Evolutionary conservation across 2,797 vertebrate species (phyloP), one percentile per base, ranked within the genome.

Genomic region (Epinephelus awoara): DNA sequence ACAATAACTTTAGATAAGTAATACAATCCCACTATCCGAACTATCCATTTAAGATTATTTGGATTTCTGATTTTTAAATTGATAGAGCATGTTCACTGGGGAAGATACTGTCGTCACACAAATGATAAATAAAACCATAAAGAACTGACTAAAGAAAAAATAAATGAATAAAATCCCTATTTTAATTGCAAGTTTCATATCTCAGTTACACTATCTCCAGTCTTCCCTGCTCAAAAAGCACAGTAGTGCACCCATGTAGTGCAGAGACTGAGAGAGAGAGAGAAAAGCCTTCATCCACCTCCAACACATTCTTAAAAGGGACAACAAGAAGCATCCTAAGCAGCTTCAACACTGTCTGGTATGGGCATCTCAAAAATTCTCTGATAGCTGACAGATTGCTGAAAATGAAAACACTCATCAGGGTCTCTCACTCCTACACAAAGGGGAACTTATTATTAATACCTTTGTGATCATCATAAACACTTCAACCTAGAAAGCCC

Each of bases 331-430:
- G 15, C 29, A 50, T 56, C 14, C 18, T 7, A 21, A 54, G 6
- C 44, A 27, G 7, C 51, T 62, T 76, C 40, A 68, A 18, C 15
- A 18, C 6, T 23, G 40, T 21, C 34, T 57, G 18, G 2, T 18
- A n/a, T 23, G 29, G 19, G 10, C 59, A 70, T 50, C 66, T 12
- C 51, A 77, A 77, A 51, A 40, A 38, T 56, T 19, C 11, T 57
- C 52, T 61, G 61, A 58, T 14, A 44, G 52, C 40, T 25, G 56
- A 76, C 4, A 40, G 27, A 47, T 47, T 15, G 15, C 9, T 17
- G 27, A 27, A 67, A 47, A 34, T 27, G 27, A 27, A 27, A 27
- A 27, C 27, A 27, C 17, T 2, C 27, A 49, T 47, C 47, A 62
- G 15, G 71, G 50, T 70, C 27, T 21, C 63, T 40, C 19, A 51